Evolutionary conservation across 2,113 vertebrate species (phyloP), one percentile per base, ranked within the genome.

Genomic region (Albula goreensis): DNA sequence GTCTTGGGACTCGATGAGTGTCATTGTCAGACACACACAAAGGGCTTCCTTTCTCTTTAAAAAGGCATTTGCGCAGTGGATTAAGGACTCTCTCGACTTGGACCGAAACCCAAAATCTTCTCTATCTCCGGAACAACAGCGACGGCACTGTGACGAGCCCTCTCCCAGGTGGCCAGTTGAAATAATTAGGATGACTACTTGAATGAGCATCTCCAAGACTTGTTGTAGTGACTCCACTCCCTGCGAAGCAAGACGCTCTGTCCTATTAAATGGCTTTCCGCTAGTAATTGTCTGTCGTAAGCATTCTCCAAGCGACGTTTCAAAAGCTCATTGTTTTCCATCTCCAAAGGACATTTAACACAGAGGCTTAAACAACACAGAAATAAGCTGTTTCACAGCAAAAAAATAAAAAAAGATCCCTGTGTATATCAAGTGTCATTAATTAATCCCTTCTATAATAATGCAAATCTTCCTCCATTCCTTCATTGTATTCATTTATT

Each of bases 261-360:
- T 85, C 63, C 86, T 83, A 86, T 89, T 90, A 80, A 88, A 87
- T 83, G 80, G 84, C 85, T 89, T 87, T 86, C 86, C 86, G 81
- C 85, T 85, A 89, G 89, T 89, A 89, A 89, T 88, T 88, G 85
- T 88, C 84, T 90, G 86, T 88, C 88, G 81, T 89, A 88, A 89
- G 85, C 87, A 85, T 88, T 74, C 88, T 85, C 83, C 66, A 86
- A 87, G 90, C 88, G 80, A 85, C 79, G 87, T 86, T 90, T 87
- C 88, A 63, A 86, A 84, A 86, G 85, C 89, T 88, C 87, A 87
- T 87, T 89, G 88, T 89, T 85, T 85, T 86, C n/a, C 82, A 90
- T 87, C 83, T 90, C 88, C 50, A 78, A 87, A 82, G 87, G 85
- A 82, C 83, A 80, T 90, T 88, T 88, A 88, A 87, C 86, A 57